Evolutionary conservation across 2,888 invertebrate genomes (phyloP), one percentile per base, ranked within the genome.

Genomic region (Troides aeacus): DNA sequence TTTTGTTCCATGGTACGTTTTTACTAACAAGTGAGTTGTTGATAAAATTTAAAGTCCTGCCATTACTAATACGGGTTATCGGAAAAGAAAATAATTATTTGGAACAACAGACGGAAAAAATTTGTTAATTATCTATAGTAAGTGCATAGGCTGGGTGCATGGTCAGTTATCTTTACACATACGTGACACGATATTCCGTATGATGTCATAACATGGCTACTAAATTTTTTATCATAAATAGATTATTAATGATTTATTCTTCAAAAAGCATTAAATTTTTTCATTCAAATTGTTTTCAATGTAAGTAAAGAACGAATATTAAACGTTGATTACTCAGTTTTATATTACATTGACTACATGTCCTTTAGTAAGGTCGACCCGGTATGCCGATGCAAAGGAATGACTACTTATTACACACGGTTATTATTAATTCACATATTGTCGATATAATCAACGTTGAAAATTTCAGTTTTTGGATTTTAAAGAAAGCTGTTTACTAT

Each of bases 181-280:
- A 46, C 18, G 46, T 24, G 24, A 59, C 46, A 23, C 57, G 62
- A 46, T 46, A 18, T 63, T 68, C 63, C 50, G 58, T 50, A 58
- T 68, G 68, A 68, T 68, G 63, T 68, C 68, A 68, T 68, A 46
- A 39, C 23, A 21, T 23, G 23, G 21, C 46, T 23, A 56, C 56
- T 61, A 62, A 23, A 10, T 23, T 66, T 56, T 65, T 39, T 39
- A 39, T 61, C n/a, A 46, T 46, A 46, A 46, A 46, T 46, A 46
- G 46, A 46, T 46, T 46, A 46, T 46, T 5, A 56, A 56, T 21
- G 2, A 56, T 56, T 56, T 21, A 18, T n/a, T 56, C 8, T 56
- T 21, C 21, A 56, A 56, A 56, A 21, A 18, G 21, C 56, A 46
- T 15, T 46, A 46, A 3, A 12, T 46, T 12, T 2, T 46, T 15